Evolutionary conservation across 2,888 invertebrate species (phyloP).

Genomic region (Machimus rusticus): DNA sequence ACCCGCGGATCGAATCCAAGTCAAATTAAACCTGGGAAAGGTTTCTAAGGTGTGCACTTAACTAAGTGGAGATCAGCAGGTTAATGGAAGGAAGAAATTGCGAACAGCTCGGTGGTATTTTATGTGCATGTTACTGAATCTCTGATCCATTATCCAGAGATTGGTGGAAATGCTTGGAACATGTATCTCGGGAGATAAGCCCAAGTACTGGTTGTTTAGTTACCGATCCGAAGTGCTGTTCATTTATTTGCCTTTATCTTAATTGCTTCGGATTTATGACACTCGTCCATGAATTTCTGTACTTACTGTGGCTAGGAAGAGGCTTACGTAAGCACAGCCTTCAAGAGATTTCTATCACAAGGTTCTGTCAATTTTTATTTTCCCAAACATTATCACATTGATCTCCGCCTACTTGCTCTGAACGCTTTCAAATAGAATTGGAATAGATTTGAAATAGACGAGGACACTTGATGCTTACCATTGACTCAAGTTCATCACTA

Average conservation of each 20-base stretch:
- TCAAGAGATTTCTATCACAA: background rate
- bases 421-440: background rate
- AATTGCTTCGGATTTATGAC: background rate
- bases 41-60: background rate
- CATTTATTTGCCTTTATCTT: background rate
- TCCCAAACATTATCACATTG: background rate
- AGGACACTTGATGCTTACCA: background rate
- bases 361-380: background rate
- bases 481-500: background rate
- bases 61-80: background rate
- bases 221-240: background rate
- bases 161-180: background rate
- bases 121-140: background rate
- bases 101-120: background rate
- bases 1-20: background rate
- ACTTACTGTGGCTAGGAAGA: background rate
- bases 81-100: background rate
- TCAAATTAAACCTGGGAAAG: background rate
- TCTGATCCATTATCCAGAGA: background rate
- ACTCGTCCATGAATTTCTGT: background rate
- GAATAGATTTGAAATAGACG: background rate
- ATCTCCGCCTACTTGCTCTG: background rate
- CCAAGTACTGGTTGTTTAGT: background rate
- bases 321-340: background rate
- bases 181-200: background rate